phyloP scores from a whole-genome alignment of 2,888 invertebrate species.

The Glaucopsyche alexis region DNA sequence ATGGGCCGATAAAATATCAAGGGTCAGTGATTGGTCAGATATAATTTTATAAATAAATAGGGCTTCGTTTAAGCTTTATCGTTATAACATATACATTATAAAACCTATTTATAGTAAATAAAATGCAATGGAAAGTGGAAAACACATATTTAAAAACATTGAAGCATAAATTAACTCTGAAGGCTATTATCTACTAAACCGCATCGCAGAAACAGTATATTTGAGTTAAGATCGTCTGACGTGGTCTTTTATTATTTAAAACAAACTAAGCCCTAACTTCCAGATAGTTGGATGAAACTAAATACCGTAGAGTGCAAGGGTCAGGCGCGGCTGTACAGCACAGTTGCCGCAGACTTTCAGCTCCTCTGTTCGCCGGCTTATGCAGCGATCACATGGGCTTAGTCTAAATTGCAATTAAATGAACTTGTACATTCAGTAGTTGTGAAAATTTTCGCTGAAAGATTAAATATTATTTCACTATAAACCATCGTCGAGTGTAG shows the following conservation, averaged over 20 bases:
- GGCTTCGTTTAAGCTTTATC: neutral
- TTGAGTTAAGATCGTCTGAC: constrained; percentile 3
- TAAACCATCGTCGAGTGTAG: neutral
- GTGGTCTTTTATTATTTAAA: constrained; percentile 6
- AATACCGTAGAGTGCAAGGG: constrained; percentile 53
- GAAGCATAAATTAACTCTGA: neutral
- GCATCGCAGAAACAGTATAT: neutral
- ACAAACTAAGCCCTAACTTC: constrained; percentile 12
- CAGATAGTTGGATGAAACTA: constrained; percentile 54
- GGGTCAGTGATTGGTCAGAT: neutral
- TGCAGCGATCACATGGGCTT: constrained; percentile 62
- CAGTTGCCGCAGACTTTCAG: constrained; percentile 56
- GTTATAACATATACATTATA: neutral
- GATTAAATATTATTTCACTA: constrained; percentile 33
- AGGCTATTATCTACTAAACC: neutral
- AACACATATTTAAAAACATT: neutral
- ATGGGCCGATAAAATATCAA: neutral
- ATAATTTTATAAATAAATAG: neutral
- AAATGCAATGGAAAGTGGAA: neutral
- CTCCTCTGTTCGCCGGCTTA: constrained; percentile 60
- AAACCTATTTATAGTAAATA: neutral
- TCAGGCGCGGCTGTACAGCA: constrained; percentile 46
- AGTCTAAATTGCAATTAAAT: constrained; percentile 69
- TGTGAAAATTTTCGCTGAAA: constrained; percentile 34
- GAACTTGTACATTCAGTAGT: constrained; percentile 45